Base-by-base conservation (phyloP, 1,140 invertebrate genomes). In the Euura lappo region DNA sequence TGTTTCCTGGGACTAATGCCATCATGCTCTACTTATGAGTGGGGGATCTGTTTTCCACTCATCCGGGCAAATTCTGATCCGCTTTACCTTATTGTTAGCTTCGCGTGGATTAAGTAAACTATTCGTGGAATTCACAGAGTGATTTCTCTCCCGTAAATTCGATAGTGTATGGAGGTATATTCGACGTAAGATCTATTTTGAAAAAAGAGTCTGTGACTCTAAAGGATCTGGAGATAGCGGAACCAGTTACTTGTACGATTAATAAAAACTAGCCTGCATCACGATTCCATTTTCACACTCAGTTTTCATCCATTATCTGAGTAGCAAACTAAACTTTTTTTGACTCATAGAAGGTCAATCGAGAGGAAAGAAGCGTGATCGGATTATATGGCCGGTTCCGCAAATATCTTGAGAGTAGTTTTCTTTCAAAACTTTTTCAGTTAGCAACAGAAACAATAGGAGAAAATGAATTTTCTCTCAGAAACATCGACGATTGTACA, bases 331-430 rank as follows among this genome's bases (percentile, higher is more conserved):
- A n/a, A n/a, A 60, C 51, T 60, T 60, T 60, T n/a, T 60, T 5
- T 60, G 8, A 11, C 10, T 60, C 51, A n/a, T 60, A 60, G 13
- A 60, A 60, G 8, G 51, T 60, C 51, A 60, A 60, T 4, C 51
- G 51, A 60, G 51, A 60, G 51, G 51, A 60, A 60, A 60, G 51
- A 60, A 60, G 51, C 51, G 51, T 60, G 51, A 8, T 60, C 8
- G 13, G 51, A 60, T 60, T 60, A 60, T n/a, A 60, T 28, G 51
- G 13, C 51, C 8, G 13, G 28, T 28, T n/a, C 51, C 10, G 51
- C 2, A 28, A 28, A 28, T 28, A 1, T 28, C 28, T 28, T 28
- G 28, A 28, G 1, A 28, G 8, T 67, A 13, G 6, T 68, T 42
- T 68, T 44, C 66, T 44, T 68, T 68, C 28, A 0, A 28, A 28